Evolutionary conservation across 2,113 vertebrate genomes (phyloP).

Genomic region (Platysteira castanea): DNA sequence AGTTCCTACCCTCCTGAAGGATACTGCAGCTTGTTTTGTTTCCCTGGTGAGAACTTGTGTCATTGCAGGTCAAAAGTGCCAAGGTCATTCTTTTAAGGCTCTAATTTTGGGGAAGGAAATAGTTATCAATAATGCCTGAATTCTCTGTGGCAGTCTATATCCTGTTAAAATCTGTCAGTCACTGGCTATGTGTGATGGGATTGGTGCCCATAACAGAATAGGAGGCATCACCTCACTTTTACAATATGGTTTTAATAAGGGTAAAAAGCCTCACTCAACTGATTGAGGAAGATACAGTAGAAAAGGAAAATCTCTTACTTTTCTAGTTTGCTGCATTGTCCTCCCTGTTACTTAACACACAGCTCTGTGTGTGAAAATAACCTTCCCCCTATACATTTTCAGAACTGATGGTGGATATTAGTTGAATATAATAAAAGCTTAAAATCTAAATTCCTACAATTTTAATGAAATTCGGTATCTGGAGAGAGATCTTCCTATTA

Average conservation of each 20-base stretch:
- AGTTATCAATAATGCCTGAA: background rate
- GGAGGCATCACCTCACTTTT: background rate
- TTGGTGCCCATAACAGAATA: background rate
- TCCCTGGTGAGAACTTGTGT: background rate
- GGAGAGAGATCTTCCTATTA: background rate
- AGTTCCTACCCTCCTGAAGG: background rate
- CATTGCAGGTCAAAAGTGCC: background rate
- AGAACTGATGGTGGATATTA: background rate
- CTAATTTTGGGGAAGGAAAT: background rate
- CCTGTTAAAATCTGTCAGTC: background rate
- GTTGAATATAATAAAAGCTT: background rate
- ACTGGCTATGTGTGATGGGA: background rate
- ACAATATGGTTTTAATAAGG: background rate
- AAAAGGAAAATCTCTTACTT: background rate
- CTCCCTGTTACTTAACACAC: background rate
- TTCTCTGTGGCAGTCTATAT: background rate
- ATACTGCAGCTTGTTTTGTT: background rate
- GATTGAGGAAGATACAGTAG: background rate
- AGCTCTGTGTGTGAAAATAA: background rate
- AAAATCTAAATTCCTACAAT: background rate
- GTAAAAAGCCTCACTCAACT: background rate
- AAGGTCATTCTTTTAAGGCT: background rate
- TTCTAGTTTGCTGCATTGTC: background rate
- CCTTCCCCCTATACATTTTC: background rate
- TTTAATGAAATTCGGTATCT: background rate